Evolutionary conservation across 2,888 invertebrate species (phyloP), one percentile per base, ranked within the genome.

Genomic region (Drosophila longiperda): DNA sequence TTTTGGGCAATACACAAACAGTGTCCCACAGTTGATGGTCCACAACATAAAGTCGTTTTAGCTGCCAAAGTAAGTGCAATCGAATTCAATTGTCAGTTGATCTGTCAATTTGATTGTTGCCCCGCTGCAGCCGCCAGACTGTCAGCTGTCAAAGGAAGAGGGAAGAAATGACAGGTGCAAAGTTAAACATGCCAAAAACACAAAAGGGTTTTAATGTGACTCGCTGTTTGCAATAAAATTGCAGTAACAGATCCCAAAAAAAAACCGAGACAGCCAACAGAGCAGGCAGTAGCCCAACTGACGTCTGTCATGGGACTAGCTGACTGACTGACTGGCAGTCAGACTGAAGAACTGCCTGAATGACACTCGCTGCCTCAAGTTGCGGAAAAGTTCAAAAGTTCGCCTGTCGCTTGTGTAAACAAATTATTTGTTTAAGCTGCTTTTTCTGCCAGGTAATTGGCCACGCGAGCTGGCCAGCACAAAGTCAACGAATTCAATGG

Each of bases 51-150:
- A 68, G 65, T 60, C 61, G 54, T 38, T 66, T 66, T 66, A 49
- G 62, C 55, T 74, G 60, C 45, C 57, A 67, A 76, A 68, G 49
- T 69, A 66, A 72, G 68, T 71, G 78, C 59, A 83, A 78, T 75
- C 78, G 72, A 85, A 88, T 88, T 84, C 89, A 88, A 88, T 88
- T 87, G 87, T 86, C 89, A 88, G 89, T 77, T 88, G 89, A 86
- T 86, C 87, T 87, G 87, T 88, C 89, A 87, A 87, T 86, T 88
- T 87, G 87, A 82, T 88, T 84, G 89, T 86, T 84, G 71, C 80
- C 83, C 78, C 60, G 66, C 73, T 72, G 76, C 80, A 72, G 71
- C 82, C 1, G 26, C 73, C 76, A 89, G 26, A 84, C 87, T 29
- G 29, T 29, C 29, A 82, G 84, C 78, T 83, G 88, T 87, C 87